A percentile compares a stretch with the other conserved stretches of the same genome.
These are phyloP conservation scores for Paedocypris micromegethes DNA, from an alignment of 2,797 vertebrate genomes.

Conservation along the genomic window DNA sequence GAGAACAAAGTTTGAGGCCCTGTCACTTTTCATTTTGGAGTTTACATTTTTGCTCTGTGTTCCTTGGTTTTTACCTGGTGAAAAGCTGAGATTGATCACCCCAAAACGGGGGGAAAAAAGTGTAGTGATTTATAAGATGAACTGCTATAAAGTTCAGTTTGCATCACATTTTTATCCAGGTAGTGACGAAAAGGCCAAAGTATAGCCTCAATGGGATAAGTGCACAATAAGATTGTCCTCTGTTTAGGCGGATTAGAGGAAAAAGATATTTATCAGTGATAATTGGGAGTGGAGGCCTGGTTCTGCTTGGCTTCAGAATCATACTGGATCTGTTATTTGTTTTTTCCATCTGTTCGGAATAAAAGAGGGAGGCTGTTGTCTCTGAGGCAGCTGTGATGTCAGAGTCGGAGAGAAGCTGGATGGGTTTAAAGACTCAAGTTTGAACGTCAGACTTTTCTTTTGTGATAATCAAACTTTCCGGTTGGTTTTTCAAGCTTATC, in stretches of 20 bases:
- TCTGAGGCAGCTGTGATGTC: slow-evolving; percentile 34
- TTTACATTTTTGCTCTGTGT: too few species aligned
- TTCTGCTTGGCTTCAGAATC: slow-evolving; percentile 33
- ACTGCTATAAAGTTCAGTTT: too few species aligned
- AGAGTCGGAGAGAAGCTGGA: slow-evolving; percentile 6
- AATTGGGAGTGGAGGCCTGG: slow-evolving; percentile 32
- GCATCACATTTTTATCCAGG: not conserved
- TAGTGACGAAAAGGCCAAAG: not conserved
- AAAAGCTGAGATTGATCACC: too few species aligned
- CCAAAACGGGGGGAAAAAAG: too few species aligned
- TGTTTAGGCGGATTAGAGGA: slow-evolving; percentile 14
- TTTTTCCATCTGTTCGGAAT: slow-evolving; percentile 31
- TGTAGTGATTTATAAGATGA: too few species aligned
- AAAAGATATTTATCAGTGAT: slow-evolving; percentile 30
- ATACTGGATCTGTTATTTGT: slow-evolving; percentile 38
- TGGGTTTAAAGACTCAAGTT: not conserved
- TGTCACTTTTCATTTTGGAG: too few species aligned
- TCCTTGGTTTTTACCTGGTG: too few species aligned
- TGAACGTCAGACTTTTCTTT: too few species aligned
- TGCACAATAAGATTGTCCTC: not conserved
- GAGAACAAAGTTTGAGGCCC: too few species aligned
- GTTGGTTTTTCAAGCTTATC: too few species aligned
- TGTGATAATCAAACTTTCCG: too few species aligned
- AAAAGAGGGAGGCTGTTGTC: slow-evolving; percentile 36
- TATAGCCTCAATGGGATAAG: not conserved